Percentiles rank a stretch among this genome's conserved stretches.
These are phyloP conservation scores for Zaprionus africanus DNA, from an alignment of 1,140 invertebrate genomes.

Conservation along the genomic window DNA sequence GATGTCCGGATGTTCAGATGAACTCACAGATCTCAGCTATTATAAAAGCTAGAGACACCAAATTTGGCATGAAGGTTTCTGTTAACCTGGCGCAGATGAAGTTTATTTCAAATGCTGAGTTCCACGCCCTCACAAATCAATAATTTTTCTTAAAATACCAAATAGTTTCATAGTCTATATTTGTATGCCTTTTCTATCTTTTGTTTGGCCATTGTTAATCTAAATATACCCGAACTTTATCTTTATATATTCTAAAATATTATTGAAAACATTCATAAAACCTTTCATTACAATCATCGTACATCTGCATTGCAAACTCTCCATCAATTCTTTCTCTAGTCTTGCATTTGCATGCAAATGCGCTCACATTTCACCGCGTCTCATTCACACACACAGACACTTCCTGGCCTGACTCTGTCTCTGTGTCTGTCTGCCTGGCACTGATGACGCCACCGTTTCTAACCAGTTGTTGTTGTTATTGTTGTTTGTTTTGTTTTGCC, in stretches of 20 bases:
- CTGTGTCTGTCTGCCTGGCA: slow-evolving; percentile 14
- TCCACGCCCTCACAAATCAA: too few species aligned
- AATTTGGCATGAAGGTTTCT: too few species aligned
- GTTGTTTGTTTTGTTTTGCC: slow-evolving; percentile 14
- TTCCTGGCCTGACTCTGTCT: slow-evolving; percentile 3
- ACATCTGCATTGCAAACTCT: neutral
- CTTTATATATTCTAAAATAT: neutral
- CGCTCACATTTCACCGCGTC: slow-evolving; percentile 17
- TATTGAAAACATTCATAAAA: neutral
- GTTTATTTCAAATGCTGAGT: too few species aligned
- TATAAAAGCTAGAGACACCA: too few species aligned
- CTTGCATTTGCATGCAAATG: slow-evolving; percentile 7
- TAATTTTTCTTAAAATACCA: too few species aligned
- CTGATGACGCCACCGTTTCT: slow-evolving; percentile 53
- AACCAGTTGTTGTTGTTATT: slow-evolving; percentile 53
- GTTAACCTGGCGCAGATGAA: too few species aligned
- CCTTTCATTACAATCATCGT: neutral
- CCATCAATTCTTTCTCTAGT: neutral
- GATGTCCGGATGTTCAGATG: too few species aligned
- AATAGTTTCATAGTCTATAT: too few species aligned
- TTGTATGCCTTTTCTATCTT: too few species aligned
- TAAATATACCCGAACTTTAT: neutral
- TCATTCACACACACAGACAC: slow-evolving; percentile 39
- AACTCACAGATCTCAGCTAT: too few species aligned
- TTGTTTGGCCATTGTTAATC: too few species aligned